These are phyloP conservation scores for Mustelus asterias DNA, from an alignment of 2,113 vertebrate genomes.

Conservation along the genomic window DNA sequence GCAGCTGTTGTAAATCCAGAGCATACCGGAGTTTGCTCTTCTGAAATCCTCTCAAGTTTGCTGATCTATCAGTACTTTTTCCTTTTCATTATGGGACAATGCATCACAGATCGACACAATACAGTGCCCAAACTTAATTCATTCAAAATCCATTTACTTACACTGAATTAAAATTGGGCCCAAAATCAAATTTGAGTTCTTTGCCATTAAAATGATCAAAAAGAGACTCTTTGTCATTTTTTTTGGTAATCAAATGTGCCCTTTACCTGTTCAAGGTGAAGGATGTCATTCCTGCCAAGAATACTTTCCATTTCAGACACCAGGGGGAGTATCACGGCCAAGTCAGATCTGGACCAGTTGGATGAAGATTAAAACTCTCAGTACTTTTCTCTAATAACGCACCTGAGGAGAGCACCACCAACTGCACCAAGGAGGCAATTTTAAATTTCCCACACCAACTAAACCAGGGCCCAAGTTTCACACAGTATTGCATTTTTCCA, in stretches of 20 bases:
- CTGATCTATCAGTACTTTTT: neutral
- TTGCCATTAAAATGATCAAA: neutral
- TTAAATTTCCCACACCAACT: neutral
- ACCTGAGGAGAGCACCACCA: neutral
- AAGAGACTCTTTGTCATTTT: neutral
- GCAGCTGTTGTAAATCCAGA: neutral
- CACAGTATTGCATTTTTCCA: neutral
- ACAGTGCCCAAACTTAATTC: too few relatives aligned
- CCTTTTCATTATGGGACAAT: neutral
- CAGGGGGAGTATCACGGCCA: neutral
- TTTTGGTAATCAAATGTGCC: neutral
- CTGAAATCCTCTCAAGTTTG: neutral
- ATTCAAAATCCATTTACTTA: too few relatives aligned
- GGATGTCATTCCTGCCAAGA: neutral
- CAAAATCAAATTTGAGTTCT: neutral
- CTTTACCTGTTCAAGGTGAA: neutral
- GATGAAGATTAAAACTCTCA: neutral
- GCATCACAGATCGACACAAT: neutral
- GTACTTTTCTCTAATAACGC: neutral
- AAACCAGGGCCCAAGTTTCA: neutral
- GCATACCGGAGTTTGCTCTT: neutral
- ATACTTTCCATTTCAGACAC: neutral
- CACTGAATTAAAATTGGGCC: neutral
- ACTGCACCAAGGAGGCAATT: neutral
- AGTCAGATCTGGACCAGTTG: neutral